Conservation (phyloP, 2,113 vertebrate genomes). For the Embiotoca jacksoni region DNA sequence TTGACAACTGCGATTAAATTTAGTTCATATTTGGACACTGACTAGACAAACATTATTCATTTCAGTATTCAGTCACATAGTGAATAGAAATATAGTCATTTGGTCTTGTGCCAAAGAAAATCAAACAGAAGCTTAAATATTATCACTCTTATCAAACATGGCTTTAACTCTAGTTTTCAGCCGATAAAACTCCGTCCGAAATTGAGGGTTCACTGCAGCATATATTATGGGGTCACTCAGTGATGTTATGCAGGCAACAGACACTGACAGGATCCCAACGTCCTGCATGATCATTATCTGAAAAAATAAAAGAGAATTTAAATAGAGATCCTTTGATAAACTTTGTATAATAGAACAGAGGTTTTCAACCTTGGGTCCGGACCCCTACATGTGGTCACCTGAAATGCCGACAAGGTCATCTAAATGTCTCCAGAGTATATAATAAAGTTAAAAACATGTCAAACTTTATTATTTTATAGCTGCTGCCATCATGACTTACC, state of each 20-base stretch:
- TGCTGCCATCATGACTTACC: slow-evolving; percentile 57
- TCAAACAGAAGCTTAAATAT: not conserved
- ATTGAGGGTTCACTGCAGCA: slow-evolving; percentile 85
- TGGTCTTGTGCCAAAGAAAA: not conserved
- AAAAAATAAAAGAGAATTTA: slow-evolving; percentile 25
- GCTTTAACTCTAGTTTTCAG: slow-evolving; percentile 69
- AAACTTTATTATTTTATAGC: not conserved
- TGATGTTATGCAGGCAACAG: slow-evolving; percentile 82
- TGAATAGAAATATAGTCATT: slow-evolving; percentile 27
- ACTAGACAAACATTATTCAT: slow-evolving; percentile 17
- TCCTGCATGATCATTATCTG: slow-evolving; percentile 64
- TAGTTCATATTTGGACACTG: slow-evolving; percentile 32
- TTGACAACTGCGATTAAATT: slow-evolving; percentile 19
- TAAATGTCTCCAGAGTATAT: too few species aligned
- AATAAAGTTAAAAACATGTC: not conserved
- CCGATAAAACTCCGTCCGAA: slow-evolving; percentile 77
- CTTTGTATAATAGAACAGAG: too few species aligned
- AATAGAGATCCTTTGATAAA: not conserved
- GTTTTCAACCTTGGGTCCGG: too few species aligned
- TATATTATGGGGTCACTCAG: slow-evolving; percentile 84
- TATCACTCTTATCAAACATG: slow-evolving; percentile 52
- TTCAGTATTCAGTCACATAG: slow-evolving; percentile 11
- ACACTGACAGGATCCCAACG: slow-evolving; percentile 79
- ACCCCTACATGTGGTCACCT: too few species aligned
- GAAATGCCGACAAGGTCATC: too few species aligned